A percentile compares a stretch with the other conserved stretches of the same genome.
Conservation (phyloP, 2,888 invertebrate species). For the Napeogenes inachia region DNA sequence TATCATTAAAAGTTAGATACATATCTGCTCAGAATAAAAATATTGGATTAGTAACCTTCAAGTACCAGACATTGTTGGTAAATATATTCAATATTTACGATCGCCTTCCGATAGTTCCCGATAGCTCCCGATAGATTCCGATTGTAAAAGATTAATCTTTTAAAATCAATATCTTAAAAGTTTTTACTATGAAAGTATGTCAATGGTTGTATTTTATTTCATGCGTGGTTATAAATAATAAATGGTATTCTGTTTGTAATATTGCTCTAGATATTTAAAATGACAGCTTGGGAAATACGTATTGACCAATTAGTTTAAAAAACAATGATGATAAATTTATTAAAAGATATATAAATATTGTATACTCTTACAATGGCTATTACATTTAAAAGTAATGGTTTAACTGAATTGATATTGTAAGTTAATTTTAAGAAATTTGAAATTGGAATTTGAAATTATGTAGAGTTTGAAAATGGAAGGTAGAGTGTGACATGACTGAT, state of each 20-base stretch:
- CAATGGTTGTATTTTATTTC: conserved; percentile 60
- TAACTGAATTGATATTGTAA: too few relatives aligned
- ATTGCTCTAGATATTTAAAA: conserved; percentile 28
- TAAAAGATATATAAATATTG: too few relatives aligned
- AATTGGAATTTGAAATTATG: too few relatives aligned
- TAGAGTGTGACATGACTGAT: too few relatives aligned
- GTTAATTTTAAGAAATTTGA: too few relatives aligned
- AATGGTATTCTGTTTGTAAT: conserved; percentile 31
- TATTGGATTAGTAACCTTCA: neutral
- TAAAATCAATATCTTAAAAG: conserved; percentile 28
- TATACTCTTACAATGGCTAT: too few relatives aligned
- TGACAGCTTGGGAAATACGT: neutral
- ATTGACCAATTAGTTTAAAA: neutral
- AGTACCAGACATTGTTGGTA: neutral
- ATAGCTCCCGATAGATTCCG: neutral
- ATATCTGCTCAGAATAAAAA: neutral
- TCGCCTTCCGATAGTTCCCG: conserved; percentile 20
- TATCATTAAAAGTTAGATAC: neutral
- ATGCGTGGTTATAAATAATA: conserved; percentile 53
- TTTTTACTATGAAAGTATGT: conserved; percentile 41
- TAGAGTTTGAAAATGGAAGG: too few relatives aligned
- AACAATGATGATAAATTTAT: neutral
- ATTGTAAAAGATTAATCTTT: conserved; percentile 26
- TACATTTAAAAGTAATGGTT: too few relatives aligned
- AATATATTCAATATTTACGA: conserved; percentile 21